phyloP scores from a whole-genome alignment of 2,888 invertebrate genomes.

The Acronicta alni region DNA sequence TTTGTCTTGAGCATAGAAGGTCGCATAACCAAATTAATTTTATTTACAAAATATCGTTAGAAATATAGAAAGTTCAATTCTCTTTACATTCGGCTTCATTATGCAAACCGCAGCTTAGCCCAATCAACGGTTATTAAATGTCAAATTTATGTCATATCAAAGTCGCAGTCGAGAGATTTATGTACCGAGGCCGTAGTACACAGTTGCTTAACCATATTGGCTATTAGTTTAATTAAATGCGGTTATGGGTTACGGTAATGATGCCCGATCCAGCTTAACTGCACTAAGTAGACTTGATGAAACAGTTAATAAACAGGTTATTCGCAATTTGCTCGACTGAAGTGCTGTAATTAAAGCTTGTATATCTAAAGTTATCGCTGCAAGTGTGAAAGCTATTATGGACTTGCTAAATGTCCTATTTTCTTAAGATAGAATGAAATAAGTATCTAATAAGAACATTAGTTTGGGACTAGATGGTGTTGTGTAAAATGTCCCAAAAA shows the following conservation, averaged over 20 bases:
- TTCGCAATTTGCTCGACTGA: constrained; percentile 7
- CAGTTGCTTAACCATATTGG: constrained; percentile 34
- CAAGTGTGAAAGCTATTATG: too few relatives aligned
- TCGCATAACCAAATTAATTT: too few relatives aligned
- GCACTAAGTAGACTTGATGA: constrained; percentile 31
- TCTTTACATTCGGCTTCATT: constrained; percentile 13
- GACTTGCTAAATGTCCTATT: too few relatives aligned
- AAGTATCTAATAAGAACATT: too few relatives aligned
- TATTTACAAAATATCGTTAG: neutral
- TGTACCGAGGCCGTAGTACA: constrained; percentile 7
- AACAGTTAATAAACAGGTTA: constrained; percentile 16
- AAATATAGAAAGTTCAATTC: constrained; percentile 2
- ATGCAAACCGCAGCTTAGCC: constrained; percentile 18
- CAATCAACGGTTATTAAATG: constrained; percentile 38
- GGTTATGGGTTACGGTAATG: constrained; percentile 26
- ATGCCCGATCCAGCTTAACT: constrained; percentile 22
- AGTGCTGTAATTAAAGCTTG: neutral
- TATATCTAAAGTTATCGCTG: neutral
- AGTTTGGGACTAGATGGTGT: too few relatives aligned
- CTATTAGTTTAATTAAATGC: constrained; percentile 35
- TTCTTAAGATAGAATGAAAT: too few relatives aligned
- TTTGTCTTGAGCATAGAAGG: too few relatives aligned
- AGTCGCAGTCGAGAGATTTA: constrained; percentile 22
- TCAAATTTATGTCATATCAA: constrained; percentile 36
- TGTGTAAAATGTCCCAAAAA: too few relatives aligned